A percentile compares a stretch with the other conserved stretches of the same genome.
Evolutionary conservation across 2,113 vertebrate species (phyloP).

Genomic region (Hippopotamus amphibius): DNA sequence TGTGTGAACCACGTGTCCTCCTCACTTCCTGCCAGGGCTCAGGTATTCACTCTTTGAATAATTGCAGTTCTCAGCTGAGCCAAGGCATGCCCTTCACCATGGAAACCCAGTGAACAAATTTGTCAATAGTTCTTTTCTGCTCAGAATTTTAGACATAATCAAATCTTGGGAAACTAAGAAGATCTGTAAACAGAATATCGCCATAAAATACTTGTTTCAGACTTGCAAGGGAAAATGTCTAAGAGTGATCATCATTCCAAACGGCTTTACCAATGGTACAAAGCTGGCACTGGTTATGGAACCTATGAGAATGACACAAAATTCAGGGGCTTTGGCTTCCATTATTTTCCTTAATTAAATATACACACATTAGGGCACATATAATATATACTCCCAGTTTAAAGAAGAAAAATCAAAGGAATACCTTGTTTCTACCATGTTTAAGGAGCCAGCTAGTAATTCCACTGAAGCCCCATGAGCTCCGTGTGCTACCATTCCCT

Average conservation of each 20-base stretch:
- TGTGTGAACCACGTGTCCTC: not conserved
- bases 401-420: slow-evolving; percentile 3
- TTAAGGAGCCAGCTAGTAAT: not conserved
- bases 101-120: not conserved
- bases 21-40: not conserved
- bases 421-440: not conserved
- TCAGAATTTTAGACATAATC: not conserved
- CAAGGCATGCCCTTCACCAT: not conserved
- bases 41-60: not conserved
- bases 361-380: not conserved
- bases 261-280: not conserved
- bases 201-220: not conserved
- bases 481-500: not conserved
- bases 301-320: not conserved
- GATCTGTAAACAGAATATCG: not conserved
- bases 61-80: not conserved
- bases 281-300: not conserved
- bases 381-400: not conserved
- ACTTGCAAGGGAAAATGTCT: slow-evolving; percentile 1
- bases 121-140: not conserved
- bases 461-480: not conserved
- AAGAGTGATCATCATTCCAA: not conserved
- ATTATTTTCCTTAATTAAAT: not conserved
- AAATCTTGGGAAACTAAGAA: not conserved
- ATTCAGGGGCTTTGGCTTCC: not conserved